Evolutionary conservation across 1,140 invertebrate genomes (phyloP).

Genomic region (Stenopsyche tienmushanensis): DNA sequence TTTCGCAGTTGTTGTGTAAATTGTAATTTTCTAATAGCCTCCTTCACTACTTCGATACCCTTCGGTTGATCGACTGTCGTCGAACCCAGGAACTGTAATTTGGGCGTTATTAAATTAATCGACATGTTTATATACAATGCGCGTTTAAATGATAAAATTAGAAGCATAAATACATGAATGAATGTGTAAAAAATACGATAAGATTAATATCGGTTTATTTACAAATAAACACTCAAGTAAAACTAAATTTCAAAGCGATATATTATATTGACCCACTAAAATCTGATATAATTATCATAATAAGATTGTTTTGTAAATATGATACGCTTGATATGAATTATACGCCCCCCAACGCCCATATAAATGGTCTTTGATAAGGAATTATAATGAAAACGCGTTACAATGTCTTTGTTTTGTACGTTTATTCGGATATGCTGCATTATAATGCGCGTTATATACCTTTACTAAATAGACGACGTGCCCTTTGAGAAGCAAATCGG

Average conservation of each 20-base stretch:
- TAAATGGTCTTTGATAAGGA: not conserved
- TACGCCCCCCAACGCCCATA: constrained; percentile 19
- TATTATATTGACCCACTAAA: not conserved
- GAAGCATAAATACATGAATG: too few species aligned
- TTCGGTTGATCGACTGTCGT: constrained; percentile 93
- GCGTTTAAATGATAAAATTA: too few species aligned
- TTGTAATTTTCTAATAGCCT: constrained; percentile 91
- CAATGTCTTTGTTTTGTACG: not conserved
- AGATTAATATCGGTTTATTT: too few species aligned
- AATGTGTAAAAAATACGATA: too few species aligned
- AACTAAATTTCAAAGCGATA: not conserved
- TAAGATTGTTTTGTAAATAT: not conserved
- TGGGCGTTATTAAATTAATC: not conserved
- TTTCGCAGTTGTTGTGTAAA: constrained; percentile 92
- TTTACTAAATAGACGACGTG: constrained; percentile 97
- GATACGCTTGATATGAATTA: not conserved
- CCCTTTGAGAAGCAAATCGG: constrained; percentile 88
- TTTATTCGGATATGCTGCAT: not conserved
- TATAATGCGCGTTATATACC: constrained; percentile 61
- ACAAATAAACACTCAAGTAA: not conserved
- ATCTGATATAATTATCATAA: not conserved
- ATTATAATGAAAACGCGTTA: not conserved
- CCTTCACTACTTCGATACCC: constrained; percentile 95
- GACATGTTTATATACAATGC: not conserved
- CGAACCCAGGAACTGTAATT: constrained; percentile 87